A percentile compares a stretch with the other conserved stretches of the same genome.
Evolutionary conservation across 1,140 invertebrate species (phyloP).

Genomic region (Anastrepha ludens): DNA sequence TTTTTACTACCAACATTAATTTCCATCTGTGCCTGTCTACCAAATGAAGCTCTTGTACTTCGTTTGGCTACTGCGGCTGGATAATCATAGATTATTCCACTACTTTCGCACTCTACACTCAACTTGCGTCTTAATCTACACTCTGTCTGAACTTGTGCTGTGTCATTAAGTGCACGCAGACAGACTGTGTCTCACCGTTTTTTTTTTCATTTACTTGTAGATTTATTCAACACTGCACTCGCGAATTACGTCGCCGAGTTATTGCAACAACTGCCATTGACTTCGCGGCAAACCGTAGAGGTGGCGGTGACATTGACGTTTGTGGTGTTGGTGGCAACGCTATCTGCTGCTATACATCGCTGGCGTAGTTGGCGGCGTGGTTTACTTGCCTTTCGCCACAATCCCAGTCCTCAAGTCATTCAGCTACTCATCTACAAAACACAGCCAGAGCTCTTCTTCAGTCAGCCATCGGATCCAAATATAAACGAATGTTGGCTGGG

Average conservation of each 20-base stretch:
- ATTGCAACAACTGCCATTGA: background rate
- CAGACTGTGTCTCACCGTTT: background rate
- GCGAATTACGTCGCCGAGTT: constrained; percentile 2
- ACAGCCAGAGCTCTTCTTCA: background rate
- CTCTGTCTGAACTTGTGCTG: background rate
- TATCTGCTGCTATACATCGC: background rate
- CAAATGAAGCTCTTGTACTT: too few species aligned
- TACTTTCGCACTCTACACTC: background rate
- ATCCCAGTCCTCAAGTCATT: background rate
- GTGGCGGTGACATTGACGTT: background rate
- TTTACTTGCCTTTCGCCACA: background rate
- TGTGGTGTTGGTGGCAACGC: background rate
- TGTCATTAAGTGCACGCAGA: background rate
- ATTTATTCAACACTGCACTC: background rate
- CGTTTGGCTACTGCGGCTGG: background rate
- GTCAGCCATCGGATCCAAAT: background rate
- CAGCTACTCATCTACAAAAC: background rate
- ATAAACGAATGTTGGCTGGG: background rate
- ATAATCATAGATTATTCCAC: constrained; percentile 6
- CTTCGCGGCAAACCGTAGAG: background rate
- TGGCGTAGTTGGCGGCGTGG: background rate
- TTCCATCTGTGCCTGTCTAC: too few species aligned
- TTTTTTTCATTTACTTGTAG: background rate
- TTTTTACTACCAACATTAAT: too few species aligned
- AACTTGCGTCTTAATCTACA: background rate